Base-by-base conservation (phyloP, 1,140 invertebrate species). In the Cotesia glomerata region DNA sequence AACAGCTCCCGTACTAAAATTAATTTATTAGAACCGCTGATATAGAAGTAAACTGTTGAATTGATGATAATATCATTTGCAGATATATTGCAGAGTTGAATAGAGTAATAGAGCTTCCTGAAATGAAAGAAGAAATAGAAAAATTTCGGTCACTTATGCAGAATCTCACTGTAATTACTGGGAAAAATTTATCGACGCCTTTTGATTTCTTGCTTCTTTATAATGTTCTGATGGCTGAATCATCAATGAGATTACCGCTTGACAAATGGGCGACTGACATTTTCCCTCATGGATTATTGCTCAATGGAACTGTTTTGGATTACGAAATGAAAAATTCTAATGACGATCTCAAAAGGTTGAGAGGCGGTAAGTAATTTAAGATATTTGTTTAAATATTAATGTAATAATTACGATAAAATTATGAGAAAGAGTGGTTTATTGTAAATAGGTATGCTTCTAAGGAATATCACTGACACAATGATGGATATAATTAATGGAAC, bases 381-480 rank as follows among this genome's bases (percentile, higher is more conserved):
- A 16, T 14, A 16, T 16, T 14, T 54, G n/a, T 3, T n/a, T 7
- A n/a, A 54, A 54, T 54, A 54, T 54, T 54, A 7, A 3, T n/a
- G 52, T 14, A n/a, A 16, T 13, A n/a, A 54, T n/a, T 49, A 1
- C 5, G 13, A 14, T 0, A 13, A 14, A 16, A n/a, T n/a, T 54
- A 54, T n/a, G 5, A 13, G n/a, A 16, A 14, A 54, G 5, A 4
- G 3, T n/a, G 2, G 0, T 16, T 14, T 54, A 58, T 18, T 64
- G n/a, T 45, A 16, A 16, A n/a, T 18, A 68, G 88, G 88, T 61
- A 82, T 85, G 16, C 76, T 91, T 32, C 74, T 92, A 54, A 80
- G 84, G 52, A 88, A 89, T 68, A 89, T 91, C 61, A 66, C 90
- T 16, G 85, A 89, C 34, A 86, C 88, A 71, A 69, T 74, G 32